Percentiles rank a stretch among this genome's conserved stretches.
These are phyloP conservation scores for Bombus picipes DNA, from an alignment of 1,140 invertebrate species.

Conservation along the genomic window DNA sequence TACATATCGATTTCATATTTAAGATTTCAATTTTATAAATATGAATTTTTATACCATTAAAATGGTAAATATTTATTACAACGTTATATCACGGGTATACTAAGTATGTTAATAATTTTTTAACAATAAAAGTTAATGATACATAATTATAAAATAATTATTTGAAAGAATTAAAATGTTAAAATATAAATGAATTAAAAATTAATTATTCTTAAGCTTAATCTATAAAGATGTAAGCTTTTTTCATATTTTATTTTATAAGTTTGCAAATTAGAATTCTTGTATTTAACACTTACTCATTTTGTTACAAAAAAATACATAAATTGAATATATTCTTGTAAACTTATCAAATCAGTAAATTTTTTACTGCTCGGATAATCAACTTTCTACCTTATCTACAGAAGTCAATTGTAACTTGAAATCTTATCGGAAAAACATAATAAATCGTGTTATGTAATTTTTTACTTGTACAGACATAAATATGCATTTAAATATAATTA, in stretches of 20 bases:
- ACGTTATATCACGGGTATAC: background rate
- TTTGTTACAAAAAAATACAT: background rate
- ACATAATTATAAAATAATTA: background rate
- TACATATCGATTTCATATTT: background rate
- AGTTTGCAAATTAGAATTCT: background rate
- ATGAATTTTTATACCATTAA: background rate
- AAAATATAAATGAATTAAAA: background rate
- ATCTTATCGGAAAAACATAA: background rate
- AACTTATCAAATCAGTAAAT: background rate
- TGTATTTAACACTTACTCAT: background rate
- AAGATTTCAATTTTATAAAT: background rate
- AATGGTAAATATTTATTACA: background rate
- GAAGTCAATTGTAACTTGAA: background rate
- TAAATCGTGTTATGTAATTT: background rate
- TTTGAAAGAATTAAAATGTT: background rate
- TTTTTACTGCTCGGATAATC: background rate
- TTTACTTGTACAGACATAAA: background rate
- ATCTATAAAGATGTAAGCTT: background rate
- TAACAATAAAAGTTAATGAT: background rate
- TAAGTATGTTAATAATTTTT: background rate
- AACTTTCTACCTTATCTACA: conserved; percentile 28
- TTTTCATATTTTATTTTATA: background rate
- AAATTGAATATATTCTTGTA: background rate
- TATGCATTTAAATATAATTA: background rate
- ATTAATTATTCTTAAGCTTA: background rate